A percentile compares a stretch with the other conserved stretches of the same genome.
These are phyloP conservation scores for Colossoma macropomum DNA, from an alignment of 2,113 vertebrate genomes.

Conservation along the genomic window DNA sequence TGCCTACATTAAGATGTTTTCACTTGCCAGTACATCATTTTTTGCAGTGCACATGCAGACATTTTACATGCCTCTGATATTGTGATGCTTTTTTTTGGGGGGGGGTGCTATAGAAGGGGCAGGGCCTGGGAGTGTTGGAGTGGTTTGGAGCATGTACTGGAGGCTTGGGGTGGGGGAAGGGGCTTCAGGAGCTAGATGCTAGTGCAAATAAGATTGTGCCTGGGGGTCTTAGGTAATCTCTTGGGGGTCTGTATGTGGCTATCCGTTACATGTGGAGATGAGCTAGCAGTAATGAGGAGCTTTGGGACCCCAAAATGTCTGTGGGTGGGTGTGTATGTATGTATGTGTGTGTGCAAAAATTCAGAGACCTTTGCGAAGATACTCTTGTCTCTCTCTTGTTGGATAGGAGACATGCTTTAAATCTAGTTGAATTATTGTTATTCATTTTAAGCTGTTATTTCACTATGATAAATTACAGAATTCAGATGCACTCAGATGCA, in stretches of 20 bases:
- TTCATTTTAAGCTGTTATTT: too few species aligned
- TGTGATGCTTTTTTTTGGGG: background rate
- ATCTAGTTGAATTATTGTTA: too few species aligned
- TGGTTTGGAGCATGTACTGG: background rate
- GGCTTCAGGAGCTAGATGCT: conserved; percentile 9
- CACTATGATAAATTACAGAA: too few species aligned
- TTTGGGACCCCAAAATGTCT: conserved; percentile 16
- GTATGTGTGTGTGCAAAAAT: background rate
- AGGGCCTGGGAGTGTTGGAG: background rate
- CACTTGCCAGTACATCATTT: background rate
- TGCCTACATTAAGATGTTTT: background rate
- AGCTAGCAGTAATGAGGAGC: conserved; percentile 41
- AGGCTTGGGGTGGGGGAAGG: background rate
- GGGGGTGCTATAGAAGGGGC: background rate
- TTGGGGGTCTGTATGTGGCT: conserved; percentile 27
- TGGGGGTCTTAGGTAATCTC: conserved; percentile 19
- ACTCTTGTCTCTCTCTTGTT: background rate
- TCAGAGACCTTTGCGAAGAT: conserved; percentile 19
- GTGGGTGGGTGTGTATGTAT: conserved; percentile 5
- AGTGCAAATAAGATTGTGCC: background rate
- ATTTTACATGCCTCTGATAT: background rate
- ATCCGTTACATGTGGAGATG: conserved; percentile 42
- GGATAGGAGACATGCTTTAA: too few species aligned
- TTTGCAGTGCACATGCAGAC: background rate
- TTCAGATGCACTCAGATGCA: too few species aligned